A percentile compares a stretch with the other conserved stretches of the same genome.
These are phyloP conservation scores for Sabatieria punctata DNA, from an alignment of 2,888 invertebrate species.

Conservation along the genomic window DNA sequence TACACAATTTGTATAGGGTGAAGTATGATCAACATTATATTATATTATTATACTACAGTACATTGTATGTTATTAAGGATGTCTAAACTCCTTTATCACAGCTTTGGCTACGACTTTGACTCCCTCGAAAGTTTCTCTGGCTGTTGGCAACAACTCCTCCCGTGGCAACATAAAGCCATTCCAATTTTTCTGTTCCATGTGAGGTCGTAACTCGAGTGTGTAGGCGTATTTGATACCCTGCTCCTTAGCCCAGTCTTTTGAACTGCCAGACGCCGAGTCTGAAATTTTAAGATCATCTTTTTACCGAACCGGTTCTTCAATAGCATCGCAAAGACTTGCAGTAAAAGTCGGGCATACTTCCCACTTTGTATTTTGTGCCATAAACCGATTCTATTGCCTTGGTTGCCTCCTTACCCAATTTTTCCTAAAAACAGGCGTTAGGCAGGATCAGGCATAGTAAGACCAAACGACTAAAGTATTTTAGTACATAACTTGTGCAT, in stretches of 20 bases:
- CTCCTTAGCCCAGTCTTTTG: constrained; percentile 28
- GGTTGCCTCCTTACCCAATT: not conserved
- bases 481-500: too few relatives aligned
- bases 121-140: constrained; percentile 27
- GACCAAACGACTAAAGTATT: too few relatives aligned
- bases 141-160: constrained; percentile 23
- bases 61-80: too few relatives aligned
- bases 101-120: constrained; percentile 21
- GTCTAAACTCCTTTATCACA: too few relatives aligned
- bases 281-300: constrained; percentile 6
- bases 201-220: not conserved
- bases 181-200: constrained; percentile 17
- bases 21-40: too few relatives aligned
- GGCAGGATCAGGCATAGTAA: not conserved
- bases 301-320: too few relatives aligned
- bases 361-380: not conserved
- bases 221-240: too few relatives aligned
- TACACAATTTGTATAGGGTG: too few relatives aligned
- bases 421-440: not conserved
- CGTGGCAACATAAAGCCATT: constrained; percentile 26
- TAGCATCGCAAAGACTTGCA: too few relatives aligned
- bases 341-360: too few relatives aligned
- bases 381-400: not conserved
- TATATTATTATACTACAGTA: too few relatives aligned
- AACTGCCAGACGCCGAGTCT: constrained; percentile 28